Base-by-base conservation (phyloP, 2,888 invertebrate genomes). In the Petrolisthes manimaculis region DNA sequence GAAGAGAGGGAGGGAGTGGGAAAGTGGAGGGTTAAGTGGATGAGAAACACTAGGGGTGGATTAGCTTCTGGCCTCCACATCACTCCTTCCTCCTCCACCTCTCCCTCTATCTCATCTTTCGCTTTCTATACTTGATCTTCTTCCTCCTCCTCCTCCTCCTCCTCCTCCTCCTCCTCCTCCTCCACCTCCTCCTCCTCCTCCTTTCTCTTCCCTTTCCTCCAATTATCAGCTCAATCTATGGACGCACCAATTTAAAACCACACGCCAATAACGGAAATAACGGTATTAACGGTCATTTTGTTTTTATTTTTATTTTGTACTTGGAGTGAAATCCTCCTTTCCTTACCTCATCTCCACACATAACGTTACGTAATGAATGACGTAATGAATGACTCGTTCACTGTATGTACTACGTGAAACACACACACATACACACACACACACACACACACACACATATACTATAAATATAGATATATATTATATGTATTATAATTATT, bases 231-330 rank as follows among this genome's bases (percentile, higher is more conserved):
- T 71, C 71, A 71, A 71, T 71, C 6, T 1, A 71, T 3, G 18
- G 71, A 71, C 71, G 71, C 71, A 71, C 71, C 71, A 71, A n/a
- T 61, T 61, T 61, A 61, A 61, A 61, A 61, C 18, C 61, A 61
- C 61, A 61, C 61, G 61, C 9, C 61, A 61, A 18, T 18, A 12
- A 18, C 61, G 9, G 61, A 61, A 37, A 37, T 37, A 37, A 37
- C 37, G 37, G 37, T 37, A 37, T 37, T 37, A 37, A 37, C 37
- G 37, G 37, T 37, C 37, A 37, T 37, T 37, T 37, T 37, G 0
- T 37, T 37, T 37, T 37, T 61, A 61, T 61, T 18, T 61, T 61
- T 61, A 2, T 61, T 18, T 2, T 18, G 18, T 61, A 61, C 3
- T 12, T 61, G 18, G 3, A 12, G 1, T 12, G 18, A 3, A 9